Evolutionary conservation across 1,140 invertebrate genomes (phyloP).

Genomic region (Megalonaias nervosa): DNA sequence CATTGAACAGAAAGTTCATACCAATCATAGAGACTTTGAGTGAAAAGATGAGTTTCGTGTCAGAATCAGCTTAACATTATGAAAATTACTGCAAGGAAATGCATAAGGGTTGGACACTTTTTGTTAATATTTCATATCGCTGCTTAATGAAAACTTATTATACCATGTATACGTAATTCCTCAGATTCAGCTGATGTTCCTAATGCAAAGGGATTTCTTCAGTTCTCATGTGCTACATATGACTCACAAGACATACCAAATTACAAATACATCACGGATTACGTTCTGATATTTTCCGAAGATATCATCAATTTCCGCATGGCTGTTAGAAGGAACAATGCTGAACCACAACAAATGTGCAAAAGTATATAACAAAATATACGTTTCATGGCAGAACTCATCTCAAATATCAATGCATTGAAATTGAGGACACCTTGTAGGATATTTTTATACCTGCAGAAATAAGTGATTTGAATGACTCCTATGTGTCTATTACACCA

Average conservation of each 20-base stretch:
- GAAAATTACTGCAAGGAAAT: background rate
- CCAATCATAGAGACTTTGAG: too few species aligned
- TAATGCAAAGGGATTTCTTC: background rate
- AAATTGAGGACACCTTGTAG: background rate
- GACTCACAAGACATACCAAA: too few species aligned
- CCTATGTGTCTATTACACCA: background rate
- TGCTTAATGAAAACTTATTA: background rate
- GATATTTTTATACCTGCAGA: background rate
- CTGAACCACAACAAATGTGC: background rate
- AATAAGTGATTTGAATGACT: background rate
- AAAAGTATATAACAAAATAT: conserved; percentile 10
- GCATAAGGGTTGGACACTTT: conserved; percentile 11
- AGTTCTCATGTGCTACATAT: background rate
- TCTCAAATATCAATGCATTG: conserved; percentile 14
- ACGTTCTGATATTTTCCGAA: background rate
- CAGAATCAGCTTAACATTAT: background rate
- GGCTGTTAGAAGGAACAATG: conserved; percentile 8
- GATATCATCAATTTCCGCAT: conserved; percentile 2
- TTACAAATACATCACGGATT: conserved; percentile 2
- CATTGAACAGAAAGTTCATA: too few species aligned
- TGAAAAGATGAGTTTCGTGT: background rate
- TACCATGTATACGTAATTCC: background rate
- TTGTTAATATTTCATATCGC: conserved; percentile 9
- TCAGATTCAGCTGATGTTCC: background rate
- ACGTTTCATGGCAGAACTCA: conserved; percentile 2